Evolutionary conservation across 2,888 invertebrate genomes (phyloP), one percentile per base, ranked within the genome.

Genomic region (Beris chalybata): DNA sequence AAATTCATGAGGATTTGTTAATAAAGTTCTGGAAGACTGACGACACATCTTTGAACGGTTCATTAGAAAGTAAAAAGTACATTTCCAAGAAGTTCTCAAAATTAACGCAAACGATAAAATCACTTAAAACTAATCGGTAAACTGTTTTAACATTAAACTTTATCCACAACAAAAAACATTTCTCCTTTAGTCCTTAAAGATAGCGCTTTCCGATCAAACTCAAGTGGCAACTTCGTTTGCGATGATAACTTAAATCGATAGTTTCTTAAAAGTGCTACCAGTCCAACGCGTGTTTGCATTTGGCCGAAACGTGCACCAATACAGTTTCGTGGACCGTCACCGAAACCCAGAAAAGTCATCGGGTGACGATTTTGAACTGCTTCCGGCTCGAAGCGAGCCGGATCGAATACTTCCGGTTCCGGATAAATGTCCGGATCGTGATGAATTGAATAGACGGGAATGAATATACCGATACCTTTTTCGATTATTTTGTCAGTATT

Each of bases 361-460:
- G 78, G 74, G 66, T 77, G 75, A 15, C 76, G 72, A 31, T 79
- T 80, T 0, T 82, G 79, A 69, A 84, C 85, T 32, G 83, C 83
- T 67, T 84, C 83, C 5, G 81, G 76, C 0, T 81, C 75, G 76
- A 87, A 88, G 70, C 88, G 81, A 32, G 87, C 86, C 0, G 88
- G 88, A 64, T 84, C 82, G 68, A 88, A 88, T 47, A 81, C 81
- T 1, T 85, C 82, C 0, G 89, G 89, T 9, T 89, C 81, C 0
- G 85, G 84, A 71, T 85, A 87, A 72, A 84, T 79, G 3, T 83
- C 81, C 0, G 85, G 83, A 73, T 87, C 87, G 75, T 83, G 84
- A 70, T 88, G 87, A 70, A 87, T 84, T 31, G 84, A 83, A 70
- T 83, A 82, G 5, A 82, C 80, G 11, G 87, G 85, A 53, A 87